Conservation (phyloP, 2,797 vertebrate species). For the Anabas testudineus region DNA sequence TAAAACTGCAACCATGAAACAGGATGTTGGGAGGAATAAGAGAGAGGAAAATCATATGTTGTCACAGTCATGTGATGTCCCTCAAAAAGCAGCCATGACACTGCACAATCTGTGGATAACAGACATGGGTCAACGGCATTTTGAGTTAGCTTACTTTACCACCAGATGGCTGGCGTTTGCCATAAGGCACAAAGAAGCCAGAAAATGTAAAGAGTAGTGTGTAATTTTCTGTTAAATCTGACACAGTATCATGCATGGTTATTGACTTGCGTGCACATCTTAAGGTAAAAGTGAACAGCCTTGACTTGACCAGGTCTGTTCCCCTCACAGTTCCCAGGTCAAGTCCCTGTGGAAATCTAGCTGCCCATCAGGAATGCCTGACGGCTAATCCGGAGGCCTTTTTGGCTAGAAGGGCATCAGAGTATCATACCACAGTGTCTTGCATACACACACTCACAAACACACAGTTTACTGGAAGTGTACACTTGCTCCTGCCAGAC, state of each 20-base stretch:
- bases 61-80: slow-evolving; percentile 55
- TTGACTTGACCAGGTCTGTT: slow-evolving; percentile 58
- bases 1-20: slow-evolving; percentile 81
- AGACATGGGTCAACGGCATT: slow-evolving; percentile 48
- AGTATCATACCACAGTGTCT: slow-evolving; percentile 74
- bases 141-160: slow-evolving; percentile 38
- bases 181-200: slow-evolving; percentile 39
- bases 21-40: slow-evolving; percentile 55
- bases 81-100: slow-evolving; percentile 59
- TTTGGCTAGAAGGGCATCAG: slow-evolving; percentile 76
- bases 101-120: slow-evolving; percentile 58
- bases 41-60: slow-evolving; percentile 65
- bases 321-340: slow-evolving; percentile 65
- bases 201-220: slow-evolving; percentile 25
- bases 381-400: slow-evolving; percentile 80
- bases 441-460: slow-evolving; percentile 22
- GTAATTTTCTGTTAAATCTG: neutral
- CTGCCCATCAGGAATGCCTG: slow-evolving; percentile 85
- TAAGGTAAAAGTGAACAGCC: slow-evolving; percentile 50
- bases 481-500: slow-evolving; percentile 59
- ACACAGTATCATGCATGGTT: slow-evolving; percentile 24
- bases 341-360: slow-evolving; percentile 79
- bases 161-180: slow-evolving; percentile 49
- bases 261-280: slow-evolving; percentile 25
- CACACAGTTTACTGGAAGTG: slow-evolving; percentile 69